Conservation (phyloP, 1,140 invertebrate species). For the Sycobia sp. region DNA sequence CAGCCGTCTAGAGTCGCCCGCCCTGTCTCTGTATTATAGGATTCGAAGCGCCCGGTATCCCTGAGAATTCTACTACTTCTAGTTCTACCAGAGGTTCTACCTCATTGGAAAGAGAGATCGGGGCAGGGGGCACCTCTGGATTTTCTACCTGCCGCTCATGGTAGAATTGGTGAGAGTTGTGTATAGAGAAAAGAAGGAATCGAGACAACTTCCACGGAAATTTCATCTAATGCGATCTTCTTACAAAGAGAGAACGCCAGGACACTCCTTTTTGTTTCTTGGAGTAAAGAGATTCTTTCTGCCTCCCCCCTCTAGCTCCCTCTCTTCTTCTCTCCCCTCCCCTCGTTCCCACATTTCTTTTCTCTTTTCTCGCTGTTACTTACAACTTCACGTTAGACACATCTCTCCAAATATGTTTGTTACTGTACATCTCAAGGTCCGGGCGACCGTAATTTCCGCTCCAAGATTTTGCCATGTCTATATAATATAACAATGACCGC, state of each 20-base stretch:
- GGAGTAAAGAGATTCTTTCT: conserved; percentile 21
- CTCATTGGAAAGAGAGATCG: conserved; percentile 4
- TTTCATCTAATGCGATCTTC: conserved; percentile 29
- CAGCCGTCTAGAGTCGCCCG: no score
- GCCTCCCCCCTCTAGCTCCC: conserved; percentile 22
- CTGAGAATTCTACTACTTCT: no score
- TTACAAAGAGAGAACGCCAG: conserved; percentile 18
- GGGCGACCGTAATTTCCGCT: conserved; percentile 5
- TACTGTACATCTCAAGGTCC: conserved; percentile 16
- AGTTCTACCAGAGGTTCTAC: no score
- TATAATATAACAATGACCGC: no score
- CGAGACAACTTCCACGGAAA: conserved; percentile 32
- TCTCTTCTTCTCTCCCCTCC: conserved; percentile 13
- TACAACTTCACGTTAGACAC: no score
- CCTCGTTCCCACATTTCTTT: background rate
- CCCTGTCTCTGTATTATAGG: no score
- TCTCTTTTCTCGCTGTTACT: no score
- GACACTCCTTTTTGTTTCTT: conserved; percentile 29
- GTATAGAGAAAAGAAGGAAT: conserved; percentile 22
- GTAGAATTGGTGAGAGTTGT: conserved; percentile 29
- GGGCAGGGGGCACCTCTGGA: background rate
- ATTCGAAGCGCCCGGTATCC: no score
- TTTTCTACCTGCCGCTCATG: conserved; percentile 22
- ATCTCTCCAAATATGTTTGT: no score
- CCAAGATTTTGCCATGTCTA: no score